phyloP scores from a whole-genome alignment of 2,797 vertebrate species.

The Cryptoblepharus egeriae region DNA sequence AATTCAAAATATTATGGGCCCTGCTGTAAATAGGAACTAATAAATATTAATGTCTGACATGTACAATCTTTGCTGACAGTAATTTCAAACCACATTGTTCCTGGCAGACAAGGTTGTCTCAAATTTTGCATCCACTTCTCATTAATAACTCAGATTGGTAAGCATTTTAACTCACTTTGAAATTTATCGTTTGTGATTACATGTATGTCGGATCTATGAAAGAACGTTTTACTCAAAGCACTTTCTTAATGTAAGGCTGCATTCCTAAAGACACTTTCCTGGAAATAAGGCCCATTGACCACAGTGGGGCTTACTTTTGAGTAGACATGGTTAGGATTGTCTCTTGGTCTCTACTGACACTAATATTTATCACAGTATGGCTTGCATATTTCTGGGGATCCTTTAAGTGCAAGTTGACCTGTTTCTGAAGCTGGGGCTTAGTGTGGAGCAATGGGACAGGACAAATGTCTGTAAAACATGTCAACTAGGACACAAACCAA shows the following conservation, averaged over 20 bases:
- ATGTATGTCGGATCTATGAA: slow-evolving; percentile 1
- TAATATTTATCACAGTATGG: not conserved
- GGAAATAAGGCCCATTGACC: too few species aligned
- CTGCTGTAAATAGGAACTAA: not conserved
- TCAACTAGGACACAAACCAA: too few species aligned
- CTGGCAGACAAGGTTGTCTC: not conserved
- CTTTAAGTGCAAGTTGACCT: too few species aligned
- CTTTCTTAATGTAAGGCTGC: too few species aligned
- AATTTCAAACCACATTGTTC: slow-evolving; percentile 15
- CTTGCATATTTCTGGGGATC: not conserved
- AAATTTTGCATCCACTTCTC: not conserved
- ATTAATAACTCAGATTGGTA: not conserved
- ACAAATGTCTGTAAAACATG: too few species aligned
- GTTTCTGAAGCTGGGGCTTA: too few species aligned
- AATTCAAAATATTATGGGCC: slow-evolving; percentile 3
- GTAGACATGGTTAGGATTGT: too few species aligned
- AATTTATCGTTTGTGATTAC: not conserved
- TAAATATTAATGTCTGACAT: not conserved
- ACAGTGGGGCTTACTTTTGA: too few species aligned
- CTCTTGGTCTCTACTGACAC: not conserved
- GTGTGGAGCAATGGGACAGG: too few species aligned
- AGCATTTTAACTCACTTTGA: slow-evolving; percentile 10
- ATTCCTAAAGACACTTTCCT: too few species aligned
- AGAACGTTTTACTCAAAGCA: not conserved
- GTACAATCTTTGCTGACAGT: not conserved